These are phyloP conservation scores for Amiota minor DNA, from an alignment of 2,888 invertebrate genomes.

Conservation along the genomic window DNA sequence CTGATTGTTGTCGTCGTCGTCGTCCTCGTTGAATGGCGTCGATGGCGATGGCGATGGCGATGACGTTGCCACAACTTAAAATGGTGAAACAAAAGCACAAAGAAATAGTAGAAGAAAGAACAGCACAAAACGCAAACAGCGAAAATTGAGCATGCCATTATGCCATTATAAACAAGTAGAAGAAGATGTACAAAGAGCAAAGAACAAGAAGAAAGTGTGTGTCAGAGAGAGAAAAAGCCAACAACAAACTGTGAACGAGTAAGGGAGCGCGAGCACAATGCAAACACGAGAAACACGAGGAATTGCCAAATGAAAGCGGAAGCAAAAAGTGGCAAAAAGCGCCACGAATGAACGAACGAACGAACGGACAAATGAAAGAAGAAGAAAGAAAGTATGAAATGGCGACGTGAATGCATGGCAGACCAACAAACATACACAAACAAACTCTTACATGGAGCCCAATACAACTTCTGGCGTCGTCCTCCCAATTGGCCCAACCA, in stretches of 20 bases:
- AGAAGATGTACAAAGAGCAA: background rate
- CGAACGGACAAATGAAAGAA: constrained; percentile 45
- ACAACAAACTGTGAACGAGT: background rate
- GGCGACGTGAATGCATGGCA: constrained; percentile 29
- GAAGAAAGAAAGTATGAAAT: constrained; percentile 26
- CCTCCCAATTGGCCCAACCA: background rate
- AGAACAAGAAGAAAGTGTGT: no score
- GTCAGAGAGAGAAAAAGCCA: background rate
- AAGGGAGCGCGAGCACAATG: constrained; percentile 7
- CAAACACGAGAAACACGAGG: constrained; percentile 4
- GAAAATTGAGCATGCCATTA: constrained; percentile 62
- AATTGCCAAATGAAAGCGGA: constrained; percentile 17
- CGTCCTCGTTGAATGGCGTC: constrained; percentile 17
- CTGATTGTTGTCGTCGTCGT: constrained; percentile 42
- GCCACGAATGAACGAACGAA: constrained; percentile 35
- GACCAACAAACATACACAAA: constrained; percentile 49
- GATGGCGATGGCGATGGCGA: constrained; percentile 29
- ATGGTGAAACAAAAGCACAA: constrained; percentile 62
- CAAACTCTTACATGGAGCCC: constrained; percentile 37
- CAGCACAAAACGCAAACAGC: constrained; percentile 61
- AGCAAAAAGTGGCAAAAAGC: constrained; percentile 40
- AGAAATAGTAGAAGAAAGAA: constrained; percentile 44
- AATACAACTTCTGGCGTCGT: no score
- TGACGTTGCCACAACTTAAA: constrained; percentile 39
- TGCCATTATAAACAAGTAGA: constrained; percentile 50